Conservation (phyloP, 2,888 invertebrate species). For the Drosophila kuntzei region DNA sequence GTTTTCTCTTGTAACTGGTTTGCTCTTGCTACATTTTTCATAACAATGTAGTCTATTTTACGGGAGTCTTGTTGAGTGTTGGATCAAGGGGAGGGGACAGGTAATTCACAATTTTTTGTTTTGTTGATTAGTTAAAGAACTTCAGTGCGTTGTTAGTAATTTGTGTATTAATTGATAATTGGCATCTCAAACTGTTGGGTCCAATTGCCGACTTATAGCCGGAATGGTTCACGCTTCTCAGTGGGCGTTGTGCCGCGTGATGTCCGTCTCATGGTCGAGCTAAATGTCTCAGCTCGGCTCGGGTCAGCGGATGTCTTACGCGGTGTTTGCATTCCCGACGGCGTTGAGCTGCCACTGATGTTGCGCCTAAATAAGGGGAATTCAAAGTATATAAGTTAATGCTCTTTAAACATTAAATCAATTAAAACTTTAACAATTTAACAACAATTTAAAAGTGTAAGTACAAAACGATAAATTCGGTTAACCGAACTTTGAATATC, state of each 20-base stretch:
- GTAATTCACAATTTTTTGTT: conserved; percentile 45
- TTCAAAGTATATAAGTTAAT: conserved; percentile 20
- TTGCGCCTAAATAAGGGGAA: conserved; percentile 77
- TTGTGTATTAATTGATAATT: conserved; percentile 49
- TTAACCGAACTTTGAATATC: conserved; percentile 3
- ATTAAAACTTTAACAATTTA: conserved; percentile 27
- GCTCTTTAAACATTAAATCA: background rate
- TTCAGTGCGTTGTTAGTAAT: conserved; percentile 73
- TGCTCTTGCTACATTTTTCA: conserved; percentile 48
- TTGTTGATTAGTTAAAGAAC: conserved; percentile 64
- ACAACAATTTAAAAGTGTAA: conserved; percentile 25
- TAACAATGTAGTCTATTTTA: conserved; percentile 38
- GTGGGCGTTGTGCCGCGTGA: conserved; percentile 85
- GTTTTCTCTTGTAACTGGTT: conserved; percentile 12
- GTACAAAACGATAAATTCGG: conserved; percentile 9
- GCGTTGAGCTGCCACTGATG: conserved; percentile 85
- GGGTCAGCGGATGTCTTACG: conserved; percentile 85
- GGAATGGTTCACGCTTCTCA: conserved; percentile 89
- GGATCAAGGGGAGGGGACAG: conserved; percentile 20
- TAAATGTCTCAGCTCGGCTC: conserved; percentile 63
- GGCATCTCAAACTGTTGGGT: conserved; percentile 48
- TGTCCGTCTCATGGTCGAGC: conserved; percentile 83
- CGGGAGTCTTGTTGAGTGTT: conserved; percentile 7
- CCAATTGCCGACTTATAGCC: conserved; percentile 87
- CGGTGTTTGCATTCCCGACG: conserved; percentile 86